Evolutionary conservation across 2,888 invertebrate genomes (phyloP).

Genomic region (Invenusta paracnida): DNA sequence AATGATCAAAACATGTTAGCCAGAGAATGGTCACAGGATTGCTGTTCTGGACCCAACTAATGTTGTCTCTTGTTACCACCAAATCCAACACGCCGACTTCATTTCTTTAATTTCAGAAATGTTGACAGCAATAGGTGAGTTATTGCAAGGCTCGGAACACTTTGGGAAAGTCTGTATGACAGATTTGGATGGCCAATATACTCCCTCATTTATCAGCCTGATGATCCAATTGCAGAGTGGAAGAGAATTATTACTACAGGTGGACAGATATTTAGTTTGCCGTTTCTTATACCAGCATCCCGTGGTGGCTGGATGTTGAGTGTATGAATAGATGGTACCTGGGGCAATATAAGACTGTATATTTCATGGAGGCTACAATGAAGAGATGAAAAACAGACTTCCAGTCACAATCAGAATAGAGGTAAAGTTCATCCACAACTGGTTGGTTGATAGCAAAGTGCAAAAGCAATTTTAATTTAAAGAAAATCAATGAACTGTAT

Average conservation of each 20-base stretch:
- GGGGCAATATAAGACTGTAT: no score
- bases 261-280: not conserved
- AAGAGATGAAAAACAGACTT: no score
- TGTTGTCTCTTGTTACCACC: no score
- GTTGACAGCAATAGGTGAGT: not conserved
- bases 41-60: constrained; percentile 18
- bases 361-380: no score
- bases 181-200: not conserved
- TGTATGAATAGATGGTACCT: no score
- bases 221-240: not conserved
- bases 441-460: no score
- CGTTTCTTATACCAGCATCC: not conserved
- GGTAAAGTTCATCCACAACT: no score
- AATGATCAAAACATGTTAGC: not conserved
- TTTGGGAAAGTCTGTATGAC: not conserved
- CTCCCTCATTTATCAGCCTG: not conserved
- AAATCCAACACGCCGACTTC: no score
- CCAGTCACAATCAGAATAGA: no score
- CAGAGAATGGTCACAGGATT: constrained; percentile 22
- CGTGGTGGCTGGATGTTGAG: not conserved
- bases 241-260: not conserved
- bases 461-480: no score
- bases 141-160: not conserved
- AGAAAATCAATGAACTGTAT: no score
- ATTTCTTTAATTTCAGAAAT: not conserved